Conservation (phyloP, 2,888 invertebrate genomes). For the Encarsia formosa region DNA sequence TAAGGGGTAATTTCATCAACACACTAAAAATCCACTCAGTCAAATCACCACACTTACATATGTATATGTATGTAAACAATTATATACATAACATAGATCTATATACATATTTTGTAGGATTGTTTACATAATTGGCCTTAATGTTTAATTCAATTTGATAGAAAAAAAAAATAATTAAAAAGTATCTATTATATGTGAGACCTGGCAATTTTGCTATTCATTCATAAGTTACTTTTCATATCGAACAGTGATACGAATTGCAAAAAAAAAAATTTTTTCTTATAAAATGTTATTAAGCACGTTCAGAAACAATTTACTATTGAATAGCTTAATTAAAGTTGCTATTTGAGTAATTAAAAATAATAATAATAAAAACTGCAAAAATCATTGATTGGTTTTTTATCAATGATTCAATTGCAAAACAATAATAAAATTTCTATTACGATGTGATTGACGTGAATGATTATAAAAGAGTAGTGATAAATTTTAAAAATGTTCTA, state of each 20-base stretch:
- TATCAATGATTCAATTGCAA: slow-evolving; percentile 13
- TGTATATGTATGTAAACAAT: slow-evolving; percentile 17
- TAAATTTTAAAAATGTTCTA: slow-evolving; percentile 13
- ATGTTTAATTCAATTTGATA: slow-evolving; percentile 45
- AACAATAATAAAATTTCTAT: slow-evolving; percentile 18
- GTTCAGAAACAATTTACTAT: slow-evolving; percentile 32
- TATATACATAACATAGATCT: slow-evolving; percentile 42
- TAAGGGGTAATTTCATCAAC: no score
- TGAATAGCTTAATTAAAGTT: slow-evolving; percentile 31
- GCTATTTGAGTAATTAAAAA: slow-evolving; percentile 21
- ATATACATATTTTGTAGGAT: slow-evolving; percentile 52
- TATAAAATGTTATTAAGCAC: slow-evolving; percentile 46
- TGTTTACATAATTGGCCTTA: slow-evolving; percentile 53
- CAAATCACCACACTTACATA: no score
- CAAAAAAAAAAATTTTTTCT: slow-evolving; percentile 37
- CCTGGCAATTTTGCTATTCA: slow-evolving; percentile 20
- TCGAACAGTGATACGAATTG: slow-evolving; percentile 16
- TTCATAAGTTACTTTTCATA: slow-evolving; percentile 24
- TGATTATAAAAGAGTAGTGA: slow-evolving; percentile 8
- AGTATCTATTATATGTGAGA: slow-evolving; percentile 15
- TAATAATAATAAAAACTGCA: slow-evolving; percentile 3
- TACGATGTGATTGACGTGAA: slow-evolving; percentile 7
- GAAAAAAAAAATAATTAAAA: slow-evolving; percentile 26
- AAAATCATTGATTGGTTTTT: slow-evolving; percentile 17
- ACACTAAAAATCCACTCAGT: no score